Base-by-base conservation (phyloP, 1,140 invertebrate genomes). In the Cylas formicarius region DNA sequence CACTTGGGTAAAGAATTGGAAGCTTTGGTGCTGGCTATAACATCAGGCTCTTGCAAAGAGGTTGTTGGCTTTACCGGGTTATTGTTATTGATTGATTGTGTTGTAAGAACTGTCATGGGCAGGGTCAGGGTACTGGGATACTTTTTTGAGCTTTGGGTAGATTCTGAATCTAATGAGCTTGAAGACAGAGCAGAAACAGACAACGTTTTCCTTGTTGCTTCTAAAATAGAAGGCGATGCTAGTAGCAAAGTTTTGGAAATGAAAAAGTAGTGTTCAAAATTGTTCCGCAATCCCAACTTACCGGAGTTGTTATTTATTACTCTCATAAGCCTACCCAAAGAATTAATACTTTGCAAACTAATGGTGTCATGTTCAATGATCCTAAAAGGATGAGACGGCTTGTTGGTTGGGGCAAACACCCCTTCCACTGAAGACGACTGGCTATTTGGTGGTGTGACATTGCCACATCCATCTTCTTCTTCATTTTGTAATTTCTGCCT, bases 1-100 rank as follows among this genome's bases (percentile, higher is more conserved):
- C 45, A 38, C 61, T 38, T 68, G 67, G 19, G 65, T 61, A 48
- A 40, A 11, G 40, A 27, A 48, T n/a, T 50, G 18, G 59, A 60
- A 3, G 76, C 76, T 70, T 94, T 94, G 40, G 90, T 91, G 67
- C 90, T 94, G 33, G 88, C 86, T 45, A 96, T 90, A 52, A 96
- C 85, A 70, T 96, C 91, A 17, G 90, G 90, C 66, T 94, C 90
- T 66, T 84, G 81, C 58, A 82, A 41, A 9, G 58, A 44, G 55
- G 48, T 46, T 29, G 48, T 13, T 7, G 27, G 38, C 50, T 45
- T 38, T 35, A 49, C 39, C 27, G 49, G 29, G 24, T 28, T 19
- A 9, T 24, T 43, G 24, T 28, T 19, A 9, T 24, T 43, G 13
- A 27, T 28, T 4, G 21, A n/a, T 20, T 33, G 36, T 20, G 21